Percentiles rank a stretch among this genome's conserved stretches.
Evolutionary conservation across 2,113 vertebrate species (phyloP).

Genomic region (Alectura lathami): DNA sequence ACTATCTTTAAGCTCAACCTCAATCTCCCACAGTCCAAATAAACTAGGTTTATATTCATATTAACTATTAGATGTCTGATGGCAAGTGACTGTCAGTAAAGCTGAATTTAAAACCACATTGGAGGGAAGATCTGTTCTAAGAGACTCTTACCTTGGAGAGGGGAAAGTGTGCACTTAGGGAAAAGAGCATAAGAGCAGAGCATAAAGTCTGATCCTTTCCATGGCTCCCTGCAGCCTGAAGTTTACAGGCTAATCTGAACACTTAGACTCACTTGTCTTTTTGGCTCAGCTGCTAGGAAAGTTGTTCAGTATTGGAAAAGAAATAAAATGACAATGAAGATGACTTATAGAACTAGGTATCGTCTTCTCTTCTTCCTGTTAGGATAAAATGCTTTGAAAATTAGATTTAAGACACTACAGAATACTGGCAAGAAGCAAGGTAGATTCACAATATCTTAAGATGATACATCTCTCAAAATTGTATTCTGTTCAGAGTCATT

Average conservation of each 20-base stretch:
- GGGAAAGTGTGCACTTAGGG: background rate
- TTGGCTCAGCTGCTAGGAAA: constrained; percentile 11
- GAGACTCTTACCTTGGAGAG: background rate
- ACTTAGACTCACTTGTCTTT: constrained; percentile 9
- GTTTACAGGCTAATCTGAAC: constrained; percentile 12
- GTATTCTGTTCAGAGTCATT: background rate
- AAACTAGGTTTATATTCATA: background rate
- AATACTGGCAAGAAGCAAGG: background rate
- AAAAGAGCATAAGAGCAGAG: background rate
- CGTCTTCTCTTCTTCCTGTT: background rate
- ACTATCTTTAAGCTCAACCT: background rate
- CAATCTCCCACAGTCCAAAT: background rate
- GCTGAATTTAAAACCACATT: background rate
- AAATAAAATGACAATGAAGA: constrained; percentile 8
- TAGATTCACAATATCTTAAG: background rate
- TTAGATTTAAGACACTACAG: background rate
- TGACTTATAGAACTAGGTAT: background rate
- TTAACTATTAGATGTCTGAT: background rate
- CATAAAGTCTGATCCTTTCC: background rate
- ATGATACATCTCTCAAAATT: background rate
- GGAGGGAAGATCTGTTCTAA: background rate
- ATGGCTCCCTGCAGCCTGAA: background rate
- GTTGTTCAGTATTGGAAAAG: background rate
- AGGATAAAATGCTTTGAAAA: background rate
- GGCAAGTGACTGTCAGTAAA: background rate